Base-by-base conservation (phyloP, 1,140 invertebrate genomes). In the Heliconius hewitsoni region DNA sequence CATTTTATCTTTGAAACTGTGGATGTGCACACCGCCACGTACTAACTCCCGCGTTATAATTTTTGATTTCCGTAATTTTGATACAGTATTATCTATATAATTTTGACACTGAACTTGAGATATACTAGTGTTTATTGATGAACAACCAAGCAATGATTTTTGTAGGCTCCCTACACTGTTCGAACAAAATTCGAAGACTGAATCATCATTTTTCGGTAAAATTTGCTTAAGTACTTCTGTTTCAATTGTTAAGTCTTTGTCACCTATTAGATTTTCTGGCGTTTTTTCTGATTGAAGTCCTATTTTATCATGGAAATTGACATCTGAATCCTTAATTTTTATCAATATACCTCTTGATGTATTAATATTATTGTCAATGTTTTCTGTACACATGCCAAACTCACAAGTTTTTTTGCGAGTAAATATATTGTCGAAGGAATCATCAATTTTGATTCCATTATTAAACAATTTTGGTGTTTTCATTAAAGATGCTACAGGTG, bases 1-100 rank as follows among this genome's bases (percentile, higher is more conserved):
- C 74, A 85, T 75, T 72, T 81, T 88, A 42, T 90, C 87, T 81
- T 82, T 93, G 70, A 87, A 94, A 81, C 91, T 93, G 77, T 93
- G 93, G 8, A 94, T 83, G 77, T 91, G 81, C 39, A 91, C 86
- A n/a, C 89, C 88, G 37, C 93, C 91, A 84, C 81, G 87, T 60
- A 86, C 82, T 66, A 90, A 82, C 74, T 84, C 90, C 37, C 85
- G 79, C 55, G 71, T 84, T 52, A 84, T 27, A 72, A 78, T 81
- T 80, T 82, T 89, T 70, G 76, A 74, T 39, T 82, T 37, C n/a
- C 82, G 84, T 52, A 82, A 73, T 16, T 77, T 81, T 13, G 79
- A 19, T 78, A 77, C 34, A 13, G 82, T 30, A 79, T 74, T 73
- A 19, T 86, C 78, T 52, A 19, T 52, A 80, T 84, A 84, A 76